Conservation (phyloP, 1,140 invertebrate genomes). For the Lordiphosa collinella region DNA sequence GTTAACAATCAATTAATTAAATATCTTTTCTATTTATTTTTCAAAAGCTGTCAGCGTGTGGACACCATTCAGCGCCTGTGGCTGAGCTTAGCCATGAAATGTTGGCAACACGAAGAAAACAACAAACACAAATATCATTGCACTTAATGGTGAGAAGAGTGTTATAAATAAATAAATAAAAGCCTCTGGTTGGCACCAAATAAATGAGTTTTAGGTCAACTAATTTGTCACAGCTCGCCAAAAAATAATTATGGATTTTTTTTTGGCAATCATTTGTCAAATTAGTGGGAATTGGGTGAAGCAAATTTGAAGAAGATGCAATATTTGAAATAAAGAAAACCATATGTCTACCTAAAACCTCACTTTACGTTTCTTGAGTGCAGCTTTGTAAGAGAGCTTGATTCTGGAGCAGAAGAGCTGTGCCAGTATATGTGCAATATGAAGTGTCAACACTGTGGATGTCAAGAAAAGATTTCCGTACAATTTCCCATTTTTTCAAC, state of each 20-base stretch:
- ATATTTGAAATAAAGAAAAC: too few relatives aligned
- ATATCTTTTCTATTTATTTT: background rate
- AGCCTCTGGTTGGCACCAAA: conserved; percentile 13
- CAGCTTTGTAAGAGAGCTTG: too few relatives aligned
- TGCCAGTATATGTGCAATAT: too few relatives aligned
- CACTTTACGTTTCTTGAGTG: too few relatives aligned
- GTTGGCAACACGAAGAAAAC: background rate
- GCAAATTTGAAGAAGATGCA: background rate
- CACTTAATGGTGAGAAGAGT: conserved; percentile 59
- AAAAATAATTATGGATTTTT: conserved; percentile 1
- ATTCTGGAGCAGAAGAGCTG: too few relatives aligned
- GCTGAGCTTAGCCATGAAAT: conserved; percentile 53
- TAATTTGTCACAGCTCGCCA: conserved; percentile 43
- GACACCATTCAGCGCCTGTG: conserved; percentile 38
- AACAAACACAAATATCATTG: conserved; percentile 46
- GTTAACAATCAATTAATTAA: conserved; percentile 54
- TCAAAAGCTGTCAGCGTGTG: conserved; percentile 11
- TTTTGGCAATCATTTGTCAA: conserved; percentile 19
- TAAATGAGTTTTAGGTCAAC: conserved; percentile 36
- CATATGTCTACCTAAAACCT: too few relatives aligned
- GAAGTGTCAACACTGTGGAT: too few relatives aligned
- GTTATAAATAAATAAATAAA: conserved; percentile 70
- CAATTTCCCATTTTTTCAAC: too few relatives aligned
- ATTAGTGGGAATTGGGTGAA: conserved; percentile 19
- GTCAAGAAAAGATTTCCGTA: too few relatives aligned